Conservation (phyloP, 2,888 invertebrate genomes). For the Cremastinae sp. region DNA sequence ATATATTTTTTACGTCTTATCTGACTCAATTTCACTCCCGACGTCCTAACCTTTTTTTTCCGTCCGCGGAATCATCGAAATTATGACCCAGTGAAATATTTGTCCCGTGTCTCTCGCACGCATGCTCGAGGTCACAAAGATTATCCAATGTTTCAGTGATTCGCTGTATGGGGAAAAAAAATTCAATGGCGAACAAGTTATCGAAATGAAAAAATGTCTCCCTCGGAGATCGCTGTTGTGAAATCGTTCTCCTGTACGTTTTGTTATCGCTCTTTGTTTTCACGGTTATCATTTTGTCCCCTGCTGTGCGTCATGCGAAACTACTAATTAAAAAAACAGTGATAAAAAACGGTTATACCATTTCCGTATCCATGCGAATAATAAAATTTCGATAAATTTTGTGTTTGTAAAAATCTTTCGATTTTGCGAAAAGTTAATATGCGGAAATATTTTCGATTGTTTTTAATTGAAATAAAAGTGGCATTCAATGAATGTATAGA, state of each 20-base stretch:
- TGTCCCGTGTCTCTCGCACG: constrained; percentile 18
- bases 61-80: constrained; percentile 31
- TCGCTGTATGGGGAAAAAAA: constrained; percentile 4
- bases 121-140: constrained; percentile 31
- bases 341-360: background rate
- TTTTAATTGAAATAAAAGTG: background rate
- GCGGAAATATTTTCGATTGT: background rate
- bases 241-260: background rate
- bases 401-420: background rate
- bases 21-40: constrained; percentile 32
- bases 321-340: background rate
- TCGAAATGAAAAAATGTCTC: constrained; percentile 24
- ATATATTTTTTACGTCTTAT: constrained; percentile 43
- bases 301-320: background rate
- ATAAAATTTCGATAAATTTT: background rate
- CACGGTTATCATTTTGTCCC: constrained; percentile 16
- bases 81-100: constrained; percentile 46
- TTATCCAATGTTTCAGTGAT: constrained; percentile 27
- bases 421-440: background rate
- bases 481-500: too few relatives aligned
- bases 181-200: background rate
- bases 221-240: constrained; percentile 21
- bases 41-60: constrained; percentile 12
- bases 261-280: background rate
- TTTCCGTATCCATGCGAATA: constrained; percentile 3